Percentiles rank a stretch among this genome's conserved stretches.
These are phyloP conservation scores for Dicyrtoma fusca DNA, from an alignment of 2,888 invertebrate genomes.

Conservation along the genomic window DNA sequence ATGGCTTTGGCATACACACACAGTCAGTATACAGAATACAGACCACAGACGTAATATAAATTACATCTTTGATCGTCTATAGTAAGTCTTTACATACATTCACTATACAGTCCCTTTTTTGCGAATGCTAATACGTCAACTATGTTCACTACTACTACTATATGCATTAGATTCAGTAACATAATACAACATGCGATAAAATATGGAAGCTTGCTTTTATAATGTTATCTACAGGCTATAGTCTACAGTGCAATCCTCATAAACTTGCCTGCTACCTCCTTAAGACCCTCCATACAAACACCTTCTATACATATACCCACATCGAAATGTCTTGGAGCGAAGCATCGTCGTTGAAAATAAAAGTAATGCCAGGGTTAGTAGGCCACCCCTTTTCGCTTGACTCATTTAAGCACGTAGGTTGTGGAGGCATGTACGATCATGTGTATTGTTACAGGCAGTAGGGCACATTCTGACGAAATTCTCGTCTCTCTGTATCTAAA, in stretches of 20 bases:
- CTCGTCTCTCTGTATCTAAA: neutral
- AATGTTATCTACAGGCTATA: neutral
- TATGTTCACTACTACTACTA: too few species aligned
- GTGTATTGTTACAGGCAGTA: neutral
- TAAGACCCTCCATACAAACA: too few species aligned
- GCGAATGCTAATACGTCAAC: too few species aligned
- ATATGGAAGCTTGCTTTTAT: neutral
- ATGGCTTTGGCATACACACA: neutral
- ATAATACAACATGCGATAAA: neutral
- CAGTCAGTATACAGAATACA: neutral
- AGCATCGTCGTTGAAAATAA: constrained; percentile 34
- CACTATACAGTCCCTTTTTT: too few species aligned
- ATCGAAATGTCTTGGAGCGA: neutral
- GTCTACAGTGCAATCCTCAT: too few species aligned
- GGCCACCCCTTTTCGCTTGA: constrained; percentile 51
- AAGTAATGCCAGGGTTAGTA: constrained; percentile 54
- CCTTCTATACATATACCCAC: neutral
- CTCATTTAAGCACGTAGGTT: neutral
- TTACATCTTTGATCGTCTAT: too few species aligned
- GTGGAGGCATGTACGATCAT: too few species aligned
- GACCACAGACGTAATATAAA: too few species aligned
- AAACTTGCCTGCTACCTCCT: too few species aligned
- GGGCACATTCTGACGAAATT: neutral
- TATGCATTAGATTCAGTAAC: neutral
- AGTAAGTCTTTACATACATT: too few species aligned